These are phyloP conservation scores for Dicrostonyx torquatus DNA, from an alignment of 2,797 vertebrate species.

Conservation along the genomic window DNA sequence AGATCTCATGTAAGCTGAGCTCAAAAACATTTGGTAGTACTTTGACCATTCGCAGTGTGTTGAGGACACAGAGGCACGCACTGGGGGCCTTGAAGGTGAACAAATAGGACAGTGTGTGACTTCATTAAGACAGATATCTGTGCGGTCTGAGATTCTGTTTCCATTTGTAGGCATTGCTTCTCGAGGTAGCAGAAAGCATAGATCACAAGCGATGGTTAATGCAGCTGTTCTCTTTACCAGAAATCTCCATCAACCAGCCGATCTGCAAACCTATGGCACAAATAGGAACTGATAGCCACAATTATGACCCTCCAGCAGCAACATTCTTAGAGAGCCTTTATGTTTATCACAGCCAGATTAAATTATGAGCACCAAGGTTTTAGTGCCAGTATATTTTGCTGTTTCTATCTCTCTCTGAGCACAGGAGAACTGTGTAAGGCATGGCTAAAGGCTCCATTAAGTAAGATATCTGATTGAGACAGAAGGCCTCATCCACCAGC, in stretches of 20 bases:
- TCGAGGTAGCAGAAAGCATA: neutral
- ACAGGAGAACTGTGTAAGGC: neutral
- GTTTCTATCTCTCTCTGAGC: constrained; percentile 25
- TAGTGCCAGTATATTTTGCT: constrained; percentile 25
- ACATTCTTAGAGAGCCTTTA: neutral
- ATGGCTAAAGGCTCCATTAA: neutral
- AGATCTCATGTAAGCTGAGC: neutral
- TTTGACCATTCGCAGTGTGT: fast-evolving
- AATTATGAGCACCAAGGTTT: neutral
- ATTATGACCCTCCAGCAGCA: neutral
- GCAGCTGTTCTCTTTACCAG: neutral
- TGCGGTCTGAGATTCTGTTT: neutral
- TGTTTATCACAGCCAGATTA: constrained; percentile 44
- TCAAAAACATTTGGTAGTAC: neutral
- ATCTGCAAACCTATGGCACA: neutral
- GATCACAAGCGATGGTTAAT: neutral
- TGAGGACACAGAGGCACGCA: neutral
- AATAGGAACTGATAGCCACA: constrained; percentile 9
- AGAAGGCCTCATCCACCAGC: neutral
- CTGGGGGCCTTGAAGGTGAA: neutral
- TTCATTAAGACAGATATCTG: constrained; percentile 1
- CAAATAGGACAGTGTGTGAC: neutral
- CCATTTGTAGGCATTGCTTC: neutral
- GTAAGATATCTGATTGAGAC: constrained; percentile 50
- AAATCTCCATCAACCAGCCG: neutral